Conservation (phyloP, 30 jellyfish, hydroid and myxozoan species). For the Pelagia noctiluca region DNA sequence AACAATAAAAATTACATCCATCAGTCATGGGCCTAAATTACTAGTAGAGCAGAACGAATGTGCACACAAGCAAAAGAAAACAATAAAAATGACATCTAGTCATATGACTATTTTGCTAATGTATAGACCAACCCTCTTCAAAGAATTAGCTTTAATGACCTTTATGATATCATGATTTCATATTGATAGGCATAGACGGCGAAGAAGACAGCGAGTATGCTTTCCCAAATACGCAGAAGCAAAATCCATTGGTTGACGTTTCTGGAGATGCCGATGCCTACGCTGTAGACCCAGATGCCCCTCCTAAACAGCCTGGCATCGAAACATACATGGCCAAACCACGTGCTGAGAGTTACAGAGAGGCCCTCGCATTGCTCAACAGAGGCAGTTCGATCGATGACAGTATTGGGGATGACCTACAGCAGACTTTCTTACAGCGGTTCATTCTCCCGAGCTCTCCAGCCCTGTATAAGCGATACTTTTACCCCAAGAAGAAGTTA, state of each 20-base stretch:
- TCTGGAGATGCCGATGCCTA: conserved; percentile 66
- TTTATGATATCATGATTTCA: too few species aligned
- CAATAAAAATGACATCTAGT: too few species aligned
- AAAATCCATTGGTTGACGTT: conserved; percentile 10
- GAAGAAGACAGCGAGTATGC: conserved; percentile 13
- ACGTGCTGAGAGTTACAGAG: conserved; percentile 12
- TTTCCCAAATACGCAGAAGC: not conserved
- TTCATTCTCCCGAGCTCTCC: conserved; percentile 54
- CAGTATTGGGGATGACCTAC: conserved; percentile 63
- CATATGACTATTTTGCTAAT: too few species aligned
- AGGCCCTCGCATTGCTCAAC: conserved; percentile 53
- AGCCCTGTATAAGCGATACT: conserved; percentile 5
- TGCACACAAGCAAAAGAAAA: too few species aligned
- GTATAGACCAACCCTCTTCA: too few species aligned
- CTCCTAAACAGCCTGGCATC: conserved; percentile 21
- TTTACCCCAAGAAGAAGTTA: not conserved
- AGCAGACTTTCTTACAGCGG: conserved; percentile 37
- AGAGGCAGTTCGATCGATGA: conserved; percentile 69
- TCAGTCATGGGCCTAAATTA: too few species aligned
- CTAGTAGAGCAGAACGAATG: too few species aligned
- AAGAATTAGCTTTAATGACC: too few species aligned
- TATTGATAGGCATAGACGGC: too few species aligned
- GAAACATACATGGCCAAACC: conserved; percentile 60
- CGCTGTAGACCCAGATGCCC: conserved; percentile 31
- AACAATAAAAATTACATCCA: too few species aligned